Percentiles rank a stretch among this genome's conserved stretches.
These are phyloP conservation scores for Ridgeia piscesae DNA, from an alignment of 1,140 invertebrate species.

Conservation along the genomic window DNA sequence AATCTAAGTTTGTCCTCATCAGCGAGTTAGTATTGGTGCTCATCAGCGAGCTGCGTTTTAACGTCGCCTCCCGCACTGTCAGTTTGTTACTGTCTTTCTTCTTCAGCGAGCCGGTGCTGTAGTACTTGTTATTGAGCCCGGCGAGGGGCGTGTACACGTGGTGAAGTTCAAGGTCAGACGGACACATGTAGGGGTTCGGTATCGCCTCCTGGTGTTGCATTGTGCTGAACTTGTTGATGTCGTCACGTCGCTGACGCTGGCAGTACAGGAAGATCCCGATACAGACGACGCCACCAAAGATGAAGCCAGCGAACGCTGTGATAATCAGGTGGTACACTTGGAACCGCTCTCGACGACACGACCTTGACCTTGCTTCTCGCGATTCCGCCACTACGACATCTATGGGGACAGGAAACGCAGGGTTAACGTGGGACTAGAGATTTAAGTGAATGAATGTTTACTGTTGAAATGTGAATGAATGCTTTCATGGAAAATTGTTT, in stretches of 20 bases:
- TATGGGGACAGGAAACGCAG: not conserved
- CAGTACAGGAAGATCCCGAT: constrained; percentile 38
- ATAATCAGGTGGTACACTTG: constrained; percentile 36
- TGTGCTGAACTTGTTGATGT: constrained; percentile 8
- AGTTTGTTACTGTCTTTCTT: constrained; percentile 6
- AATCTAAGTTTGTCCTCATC: constrained; percentile 18
- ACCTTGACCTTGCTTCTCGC: not conserved
- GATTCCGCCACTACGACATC: not conserved
- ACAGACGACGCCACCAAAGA: constrained; percentile 37
- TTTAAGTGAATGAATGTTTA: no score
- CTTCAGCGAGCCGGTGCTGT: constrained; percentile 18
- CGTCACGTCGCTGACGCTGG: constrained; percentile 28
- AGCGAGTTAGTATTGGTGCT: not conserved
- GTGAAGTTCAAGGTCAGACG: not conserved
- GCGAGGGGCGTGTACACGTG: not conserved
- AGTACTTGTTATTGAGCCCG: constrained; percentile 16
- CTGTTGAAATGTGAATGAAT: not conserved
- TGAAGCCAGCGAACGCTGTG: constrained; percentile 35
- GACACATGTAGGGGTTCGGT: constrained; percentile 7
- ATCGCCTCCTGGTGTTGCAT: not conserved
- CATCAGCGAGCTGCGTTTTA: constrained; percentile 13
- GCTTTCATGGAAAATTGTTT: not conserved
- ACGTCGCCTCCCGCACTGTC: constrained; percentile 13
- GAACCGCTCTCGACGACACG: not conserved
- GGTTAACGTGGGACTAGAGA: not conserved